These are phyloP conservation scores for Tetragonula clypearis DNA, from an alignment of 1,140 invertebrate species.

Conservation along the genomic window DNA sequence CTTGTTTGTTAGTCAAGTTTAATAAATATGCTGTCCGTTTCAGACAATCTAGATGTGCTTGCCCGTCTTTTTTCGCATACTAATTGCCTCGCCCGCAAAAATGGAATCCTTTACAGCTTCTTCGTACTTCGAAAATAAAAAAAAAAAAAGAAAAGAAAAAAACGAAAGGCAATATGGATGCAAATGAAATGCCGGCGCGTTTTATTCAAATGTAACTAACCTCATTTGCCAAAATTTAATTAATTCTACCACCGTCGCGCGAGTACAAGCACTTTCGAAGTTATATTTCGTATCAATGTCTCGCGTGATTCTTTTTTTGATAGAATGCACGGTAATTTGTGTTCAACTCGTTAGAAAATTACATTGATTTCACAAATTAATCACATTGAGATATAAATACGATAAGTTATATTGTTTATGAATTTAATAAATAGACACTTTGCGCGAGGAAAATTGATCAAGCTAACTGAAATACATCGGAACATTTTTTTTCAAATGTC, in stretches of 20 bases:
- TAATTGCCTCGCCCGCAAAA: not conserved
- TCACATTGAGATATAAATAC: too few relatives aligned
- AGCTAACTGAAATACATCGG: too few relatives aligned
- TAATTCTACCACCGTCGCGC: not conserved
- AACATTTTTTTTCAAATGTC: too few relatives aligned
- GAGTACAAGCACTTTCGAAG: not conserved
- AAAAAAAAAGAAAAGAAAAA: not conserved
- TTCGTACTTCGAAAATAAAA: conserved; percentile 1
- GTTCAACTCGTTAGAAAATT: not conserved
- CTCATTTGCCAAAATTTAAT: not conserved
- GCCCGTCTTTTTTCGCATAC: not conserved
- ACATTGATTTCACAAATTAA: not conserved
- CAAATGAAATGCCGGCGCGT: not conserved
- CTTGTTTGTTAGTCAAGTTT: not conserved
- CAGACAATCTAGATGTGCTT: not conserved
- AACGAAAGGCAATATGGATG: not conserved
- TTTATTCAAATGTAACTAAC: conserved; percentile 5
- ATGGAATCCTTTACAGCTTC: not conserved
- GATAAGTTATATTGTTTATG: too few relatives aligned
- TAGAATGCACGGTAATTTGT: not conserved
- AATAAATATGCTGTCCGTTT: not conserved
- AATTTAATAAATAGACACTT: too few relatives aligned
- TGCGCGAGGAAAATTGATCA: too few relatives aligned
- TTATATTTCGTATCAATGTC: not conserved
- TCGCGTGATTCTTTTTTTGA: not conserved